These are phyloP conservation scores for Cyclura pinguis DNA, from an alignment of 2,797 vertebrate genomes.

Conservation along the genomic window DNA sequence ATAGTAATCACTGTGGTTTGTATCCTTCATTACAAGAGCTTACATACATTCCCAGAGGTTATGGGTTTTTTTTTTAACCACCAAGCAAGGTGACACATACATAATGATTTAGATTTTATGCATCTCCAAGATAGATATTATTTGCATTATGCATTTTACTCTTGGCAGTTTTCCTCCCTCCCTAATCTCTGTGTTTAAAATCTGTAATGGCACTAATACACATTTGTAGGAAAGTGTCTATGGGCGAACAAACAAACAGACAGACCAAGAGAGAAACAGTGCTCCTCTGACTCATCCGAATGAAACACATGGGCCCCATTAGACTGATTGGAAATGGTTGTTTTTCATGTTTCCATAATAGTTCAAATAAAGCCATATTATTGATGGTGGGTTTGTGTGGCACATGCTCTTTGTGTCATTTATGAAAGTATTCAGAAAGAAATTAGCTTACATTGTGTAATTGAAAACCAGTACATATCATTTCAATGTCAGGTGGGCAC, in stretches of 20 bases:
- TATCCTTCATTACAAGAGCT: background rate
- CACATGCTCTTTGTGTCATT: background rate
- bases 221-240: background rate
- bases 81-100: background rate
- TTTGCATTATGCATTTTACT: background rate
- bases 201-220: background rate
- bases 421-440: background rate
- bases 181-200: background rate
- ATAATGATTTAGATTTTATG: background rate
- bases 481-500: background rate
- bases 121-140: background rate
- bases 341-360: background rate
- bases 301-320: background rate
- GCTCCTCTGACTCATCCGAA: background rate
- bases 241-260: background rate
- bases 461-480: background rate
- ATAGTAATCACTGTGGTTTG: background rate
- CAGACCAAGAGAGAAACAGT: background rate
- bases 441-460: background rate
- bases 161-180: background rate
- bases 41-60: background rate
- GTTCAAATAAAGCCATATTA: background rate
- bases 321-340: background rate
- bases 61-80: background rate
- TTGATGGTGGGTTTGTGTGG: too few species aligned